Base-by-base conservation (phyloP, 2,888 invertebrate genomes). In the Cacoxenus indagator region DNA sequence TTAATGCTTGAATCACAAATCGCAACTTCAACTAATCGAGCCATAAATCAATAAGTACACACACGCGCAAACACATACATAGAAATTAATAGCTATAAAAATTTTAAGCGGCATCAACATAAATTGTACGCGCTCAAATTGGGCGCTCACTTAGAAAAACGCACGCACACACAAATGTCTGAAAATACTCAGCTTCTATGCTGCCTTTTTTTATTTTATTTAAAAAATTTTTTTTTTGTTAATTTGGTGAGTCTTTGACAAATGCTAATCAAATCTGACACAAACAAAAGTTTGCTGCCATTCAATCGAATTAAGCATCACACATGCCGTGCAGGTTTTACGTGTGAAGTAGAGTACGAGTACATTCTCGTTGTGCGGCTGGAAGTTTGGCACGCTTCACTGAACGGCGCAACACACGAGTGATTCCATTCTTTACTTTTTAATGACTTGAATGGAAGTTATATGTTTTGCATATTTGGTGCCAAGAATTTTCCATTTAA, bases 251-350 rank as follows among this genome's bases (percentile, higher is more conserved):
- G n/a, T n/a, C n/a, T 22, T 45, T 62, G 61, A 62, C 61, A 75
- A 75, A 75, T 73, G 73, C 68, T 81, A 78, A 78, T 78, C 78
- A 76, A 81, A 75, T 78, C 43, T 62, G 61, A 62, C 61, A 62
- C 43, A 29, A 62, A 45, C 22, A 62, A 59, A n/a, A 62, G 8
- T 37, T 61, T 37, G 24, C 45, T 22, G 22, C 61, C 9, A n/a
- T 11, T 19, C 61, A 62, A 62, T 62, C 24, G 45, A 62, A 62
- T 62, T 62, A 62, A 43, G 61, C 37, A 29, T 17, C 61, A 43
- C 43, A 62, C 45, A 62, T 43, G 27, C 29, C 8, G 43, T 24
- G 14, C 8, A 6, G 1, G 22, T 51, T 17, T 17, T 22, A 51
- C 48, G 19, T 17, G 19, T 4, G n/a, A 43, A 43, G 43, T n/a